These are phyloP conservation scores for Acronicta alni DNA, from an alignment of 2,888 invertebrate genomes.

Conservation along the genomic window DNA sequence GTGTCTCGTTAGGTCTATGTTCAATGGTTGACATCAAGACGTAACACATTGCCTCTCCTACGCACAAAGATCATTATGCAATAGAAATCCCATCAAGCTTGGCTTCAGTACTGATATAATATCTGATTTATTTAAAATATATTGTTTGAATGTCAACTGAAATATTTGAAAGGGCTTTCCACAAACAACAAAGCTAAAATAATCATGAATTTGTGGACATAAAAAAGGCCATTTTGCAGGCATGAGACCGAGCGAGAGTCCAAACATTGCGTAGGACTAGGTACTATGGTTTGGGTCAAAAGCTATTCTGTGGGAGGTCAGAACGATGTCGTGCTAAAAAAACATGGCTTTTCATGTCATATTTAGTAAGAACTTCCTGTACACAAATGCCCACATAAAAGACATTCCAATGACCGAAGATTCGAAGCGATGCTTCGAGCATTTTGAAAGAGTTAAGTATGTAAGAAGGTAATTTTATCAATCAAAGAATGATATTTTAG, in stretches of 20 bases:
- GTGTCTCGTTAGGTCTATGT: conserved; percentile 49
- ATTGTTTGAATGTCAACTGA: conserved; percentile 33
- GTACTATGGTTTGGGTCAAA: not conserved
- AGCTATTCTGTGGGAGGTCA: conserved; percentile 18
- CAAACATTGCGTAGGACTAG: too few species aligned
- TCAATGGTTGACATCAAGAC: not conserved
- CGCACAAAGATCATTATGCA: conserved; percentile 42
- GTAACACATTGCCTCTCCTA: conserved; percentile 43
- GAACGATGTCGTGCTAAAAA: conserved; percentile 25
- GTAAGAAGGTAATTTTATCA: not conserved
- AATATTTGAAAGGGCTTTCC: conserved; percentile 12
- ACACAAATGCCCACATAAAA: conserved; percentile 11
- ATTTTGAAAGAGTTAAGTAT: too few species aligned
- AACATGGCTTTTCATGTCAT: conserved; percentile 19
- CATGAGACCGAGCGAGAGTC: not conserved
- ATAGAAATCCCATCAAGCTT: conserved; percentile 35
- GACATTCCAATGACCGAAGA: not conserved
- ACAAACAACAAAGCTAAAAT: conserved; percentile 16
- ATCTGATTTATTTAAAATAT: conserved; percentile 21
- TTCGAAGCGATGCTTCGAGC: too few species aligned
- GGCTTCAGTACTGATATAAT: conserved; percentile 17
- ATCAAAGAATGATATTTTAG: not conserved
- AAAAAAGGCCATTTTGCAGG: conserved; percentile 3
- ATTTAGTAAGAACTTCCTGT: conserved; percentile 10
- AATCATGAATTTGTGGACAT: conserved; percentile 7